Evolutionary conservation across 2,113 vertebrate genomes (phyloP).

Genomic region (Phasianus colchicus): DNA sequence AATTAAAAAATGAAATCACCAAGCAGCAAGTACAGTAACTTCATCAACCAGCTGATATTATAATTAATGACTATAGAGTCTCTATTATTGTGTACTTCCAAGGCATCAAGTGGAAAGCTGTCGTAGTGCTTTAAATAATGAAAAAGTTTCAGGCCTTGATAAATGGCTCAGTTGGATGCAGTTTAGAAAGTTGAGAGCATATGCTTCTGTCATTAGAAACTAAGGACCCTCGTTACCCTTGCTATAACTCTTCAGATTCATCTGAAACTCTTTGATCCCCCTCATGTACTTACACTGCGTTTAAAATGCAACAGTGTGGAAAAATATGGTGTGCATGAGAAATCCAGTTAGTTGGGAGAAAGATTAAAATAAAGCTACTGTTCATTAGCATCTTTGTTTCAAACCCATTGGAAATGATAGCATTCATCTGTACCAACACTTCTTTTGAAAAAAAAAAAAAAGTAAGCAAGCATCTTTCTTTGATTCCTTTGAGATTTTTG

Average conservation of each 20-base stretch:
- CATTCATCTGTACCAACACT: not conserved
- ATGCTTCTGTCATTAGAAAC: conserved; percentile 65
- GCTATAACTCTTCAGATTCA: conserved; percentile 70
- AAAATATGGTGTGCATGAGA: conserved; percentile 49
- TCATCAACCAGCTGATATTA: conserved; percentile 60
- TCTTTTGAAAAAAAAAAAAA: conserved; percentile 41
- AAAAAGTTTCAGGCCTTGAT: conserved; percentile 70
- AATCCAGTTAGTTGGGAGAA: conserved; percentile 17
- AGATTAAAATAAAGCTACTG: conserved; percentile 58
- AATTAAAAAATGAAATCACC: conserved; percentile 54
- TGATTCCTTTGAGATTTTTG: conserved; percentile 71
- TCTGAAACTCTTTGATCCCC: conserved; percentile 63
- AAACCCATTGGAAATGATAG: not conserved
- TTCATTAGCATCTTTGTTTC: conserved; percentile 51
- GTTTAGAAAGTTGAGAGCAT: conserved; percentile 72
- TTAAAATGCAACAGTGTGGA: conserved; percentile 59
- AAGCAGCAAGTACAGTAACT: conserved; percentile 54
- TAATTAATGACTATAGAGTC: conserved; percentile 69
- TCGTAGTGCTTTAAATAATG: conserved; percentile 72
- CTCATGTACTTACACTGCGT: conserved; percentile 61
- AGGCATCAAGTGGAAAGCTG: conserved; percentile 66
- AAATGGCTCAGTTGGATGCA: conserved; percentile 70
- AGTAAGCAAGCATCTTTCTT: conserved; percentile 52
- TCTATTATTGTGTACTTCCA: conserved; percentile 67
- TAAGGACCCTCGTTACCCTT: conserved; percentile 68